These are phyloP conservation scores for Podotricha telesiphe DNA, from an alignment of 2,888 invertebrate species.

Conservation along the genomic window DNA sequence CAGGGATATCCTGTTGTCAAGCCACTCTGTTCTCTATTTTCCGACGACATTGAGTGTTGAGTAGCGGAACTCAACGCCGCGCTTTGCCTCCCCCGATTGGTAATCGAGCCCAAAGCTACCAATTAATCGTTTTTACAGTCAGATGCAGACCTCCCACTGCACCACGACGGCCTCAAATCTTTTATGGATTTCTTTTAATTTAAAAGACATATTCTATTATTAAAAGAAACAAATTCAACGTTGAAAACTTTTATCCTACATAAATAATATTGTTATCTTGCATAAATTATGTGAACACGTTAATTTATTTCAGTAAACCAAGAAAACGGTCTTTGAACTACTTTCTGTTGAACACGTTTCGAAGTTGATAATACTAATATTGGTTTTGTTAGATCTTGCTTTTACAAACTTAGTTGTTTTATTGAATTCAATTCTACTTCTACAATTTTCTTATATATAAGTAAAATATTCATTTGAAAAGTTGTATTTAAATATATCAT, in stretches of 20 bases:
- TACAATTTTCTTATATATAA: not conserved
- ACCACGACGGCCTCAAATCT: no score
- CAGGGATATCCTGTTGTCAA: no score
- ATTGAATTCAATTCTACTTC: slow-evolving; percentile 20
- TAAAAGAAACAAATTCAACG: not conserved
- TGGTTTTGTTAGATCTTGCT: slow-evolving; percentile 27
- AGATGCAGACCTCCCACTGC: no score
- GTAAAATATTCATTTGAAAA: not conserved
- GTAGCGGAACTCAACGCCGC: no score
- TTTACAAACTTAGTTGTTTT: slow-evolving; percentile 22
- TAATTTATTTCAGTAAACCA: slow-evolving; percentile 17
- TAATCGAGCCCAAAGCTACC: no score
- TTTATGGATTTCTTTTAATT: no score
- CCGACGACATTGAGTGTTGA: no score
- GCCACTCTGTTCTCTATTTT: no score
- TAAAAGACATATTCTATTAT: no score
- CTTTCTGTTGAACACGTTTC: slow-evolving; percentile 14
- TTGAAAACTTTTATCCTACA: not conserved
- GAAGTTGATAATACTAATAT: slow-evolving; percentile 27
- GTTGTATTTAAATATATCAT: not conserved
- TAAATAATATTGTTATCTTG: not conserved
- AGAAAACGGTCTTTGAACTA: slow-evolving; percentile 18
- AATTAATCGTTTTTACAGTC: no score
- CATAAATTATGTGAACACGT: slow-evolving; percentile 5
- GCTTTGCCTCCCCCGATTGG: no score